Evolutionary conservation across 2,888 invertebrate genomes (phyloP).

Genomic region (Noctua janthe): DNA sequence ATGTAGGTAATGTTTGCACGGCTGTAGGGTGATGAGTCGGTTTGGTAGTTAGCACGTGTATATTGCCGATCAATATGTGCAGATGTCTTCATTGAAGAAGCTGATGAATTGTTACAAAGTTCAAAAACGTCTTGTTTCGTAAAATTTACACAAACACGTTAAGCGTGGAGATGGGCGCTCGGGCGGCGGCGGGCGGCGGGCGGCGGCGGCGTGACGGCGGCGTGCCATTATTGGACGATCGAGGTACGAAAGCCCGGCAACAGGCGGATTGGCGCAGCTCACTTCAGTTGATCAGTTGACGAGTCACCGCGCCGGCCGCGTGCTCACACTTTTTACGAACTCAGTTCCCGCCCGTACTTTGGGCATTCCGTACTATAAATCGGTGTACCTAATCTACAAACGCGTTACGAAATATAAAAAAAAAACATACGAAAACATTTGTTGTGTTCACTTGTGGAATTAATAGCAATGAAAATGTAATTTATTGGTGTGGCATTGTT

Average conservation of each 20-base stretch:
- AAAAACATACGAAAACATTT: constrained; percentile 31
- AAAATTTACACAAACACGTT: constrained; percentile 64
- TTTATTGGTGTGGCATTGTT: constrained; percentile 71
- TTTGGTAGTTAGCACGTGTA: not conserved
- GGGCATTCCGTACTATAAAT: constrained; percentile 48
- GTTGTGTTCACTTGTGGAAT: constrained; percentile 70
- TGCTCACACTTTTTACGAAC: constrained; percentile 60
- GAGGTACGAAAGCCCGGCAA: constrained; percentile 77
- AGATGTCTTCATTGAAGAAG: not conserved
- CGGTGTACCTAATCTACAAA: constrained; percentile 23
- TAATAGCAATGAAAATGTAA: constrained; percentile 71
- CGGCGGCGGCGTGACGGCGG: constrained; percentile 47
- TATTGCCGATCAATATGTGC: not conserved
- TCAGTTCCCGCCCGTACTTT: constrained; percentile 67
- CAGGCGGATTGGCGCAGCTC: constrained; percentile 72
- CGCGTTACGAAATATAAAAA: constrained; percentile 48
- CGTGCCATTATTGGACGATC: constrained; percentile 71
- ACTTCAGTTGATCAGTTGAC: constrained; percentile 70
- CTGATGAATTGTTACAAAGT: not conserved
- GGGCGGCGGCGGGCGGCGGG: constrained; percentile 12
- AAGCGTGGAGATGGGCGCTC: constrained; percentile 20
- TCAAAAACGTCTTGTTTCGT: constrained; percentile 7
- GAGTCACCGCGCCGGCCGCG: constrained; percentile 63
- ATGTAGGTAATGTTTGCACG: not conserved
- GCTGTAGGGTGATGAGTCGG: no score